Conservation (phyloP, 2,113 vertebrate species). For the Alligator mississippiensis region DNA sequence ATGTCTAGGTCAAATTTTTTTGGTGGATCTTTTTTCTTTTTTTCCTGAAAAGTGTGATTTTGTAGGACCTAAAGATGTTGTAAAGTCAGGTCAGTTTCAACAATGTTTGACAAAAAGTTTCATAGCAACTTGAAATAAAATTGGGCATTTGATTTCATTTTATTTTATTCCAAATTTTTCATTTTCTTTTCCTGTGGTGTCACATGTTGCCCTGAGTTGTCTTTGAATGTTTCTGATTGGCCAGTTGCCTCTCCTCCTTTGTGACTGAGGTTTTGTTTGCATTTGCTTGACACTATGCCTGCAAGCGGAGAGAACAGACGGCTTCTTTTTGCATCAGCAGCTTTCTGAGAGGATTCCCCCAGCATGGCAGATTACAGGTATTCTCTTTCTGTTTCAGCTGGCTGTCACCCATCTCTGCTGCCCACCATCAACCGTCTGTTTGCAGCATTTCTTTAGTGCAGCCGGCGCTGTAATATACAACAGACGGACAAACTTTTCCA, state of each 20-base stretch:
- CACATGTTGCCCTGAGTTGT: slow-evolving; percentile 21
- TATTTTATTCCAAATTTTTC: slow-evolving; percentile 61
- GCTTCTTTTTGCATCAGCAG: slow-evolving; percentile 25
- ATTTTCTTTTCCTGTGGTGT: slow-evolving; percentile 63
- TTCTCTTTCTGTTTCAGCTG: slow-evolving; percentile 46
- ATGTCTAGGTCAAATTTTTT: slow-evolving; percentile 32
- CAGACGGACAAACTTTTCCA: not conserved
- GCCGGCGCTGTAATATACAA: not conserved
- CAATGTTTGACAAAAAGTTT: slow-evolving; percentile 45
- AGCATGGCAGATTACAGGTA: not conserved
- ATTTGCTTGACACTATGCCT: not conserved
- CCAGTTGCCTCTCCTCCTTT: slow-evolving; percentile 36
- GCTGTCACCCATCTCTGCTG: slow-evolving; percentile 57
- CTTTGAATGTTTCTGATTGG: slow-evolving; percentile 36
- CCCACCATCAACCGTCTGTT: slow-evolving; percentile 54
- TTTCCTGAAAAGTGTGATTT: slow-evolving; percentile 19
- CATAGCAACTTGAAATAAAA: slow-evolving; percentile 60
- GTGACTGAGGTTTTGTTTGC: accelerated
- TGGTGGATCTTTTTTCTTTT: slow-evolving; percentile 44
- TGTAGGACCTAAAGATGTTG: slow-evolving; percentile 56
- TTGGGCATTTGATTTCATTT: slow-evolving; percentile 67
- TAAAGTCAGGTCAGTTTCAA: slow-evolving; percentile 54
- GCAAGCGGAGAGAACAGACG: not conserved
- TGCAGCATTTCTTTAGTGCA: slow-evolving; percentile 23
- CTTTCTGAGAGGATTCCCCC: slow-evolving; percentile 44